Evolutionary conservation across 2,113 vertebrate species (phyloP).

Genomic region (Xyliphius kryptos): DNA sequence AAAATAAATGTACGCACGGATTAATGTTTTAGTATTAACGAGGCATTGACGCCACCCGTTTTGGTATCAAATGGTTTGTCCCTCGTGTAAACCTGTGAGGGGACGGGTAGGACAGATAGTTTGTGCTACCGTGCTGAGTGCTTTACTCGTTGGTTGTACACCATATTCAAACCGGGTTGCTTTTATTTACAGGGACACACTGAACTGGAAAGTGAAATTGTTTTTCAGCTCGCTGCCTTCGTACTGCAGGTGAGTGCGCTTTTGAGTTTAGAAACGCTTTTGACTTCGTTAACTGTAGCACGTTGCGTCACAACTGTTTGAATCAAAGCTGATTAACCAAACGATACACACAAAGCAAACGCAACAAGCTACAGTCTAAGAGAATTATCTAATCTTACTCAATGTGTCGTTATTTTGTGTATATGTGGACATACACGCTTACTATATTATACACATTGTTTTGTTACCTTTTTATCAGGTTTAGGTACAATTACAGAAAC

Average conservation of each 20-base stretch:
- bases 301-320: neutral
- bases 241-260: conserved; percentile 82
- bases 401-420: no score
- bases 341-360: neutral
- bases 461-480: no score
- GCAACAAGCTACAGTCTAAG: neutral
- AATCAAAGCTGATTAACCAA: neutral
- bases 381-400: no score
- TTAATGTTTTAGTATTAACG: neutral
- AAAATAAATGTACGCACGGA: neutral
- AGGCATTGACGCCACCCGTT: neutral
- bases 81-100: conserved; percentile 33
- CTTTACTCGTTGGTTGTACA: neutral
- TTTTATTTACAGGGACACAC: conserved; percentile 73
- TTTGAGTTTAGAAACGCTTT: neutral
- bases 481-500: no score
- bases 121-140: neutral
- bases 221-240: conserved; percentile 88
- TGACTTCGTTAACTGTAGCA: conserved; percentile 2
- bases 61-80: conserved; percentile 26
- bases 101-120: conserved; percentile 26
- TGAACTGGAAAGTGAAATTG: conserved; percentile 81
- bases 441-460: no score
- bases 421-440: no score
- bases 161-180: neutral